Percentiles rank a stretch among this genome's conserved stretches.
Evolutionary conservation across 2,113 vertebrate genomes (phyloP).

Genomic region (Burhinus oedicnemus): DNA sequence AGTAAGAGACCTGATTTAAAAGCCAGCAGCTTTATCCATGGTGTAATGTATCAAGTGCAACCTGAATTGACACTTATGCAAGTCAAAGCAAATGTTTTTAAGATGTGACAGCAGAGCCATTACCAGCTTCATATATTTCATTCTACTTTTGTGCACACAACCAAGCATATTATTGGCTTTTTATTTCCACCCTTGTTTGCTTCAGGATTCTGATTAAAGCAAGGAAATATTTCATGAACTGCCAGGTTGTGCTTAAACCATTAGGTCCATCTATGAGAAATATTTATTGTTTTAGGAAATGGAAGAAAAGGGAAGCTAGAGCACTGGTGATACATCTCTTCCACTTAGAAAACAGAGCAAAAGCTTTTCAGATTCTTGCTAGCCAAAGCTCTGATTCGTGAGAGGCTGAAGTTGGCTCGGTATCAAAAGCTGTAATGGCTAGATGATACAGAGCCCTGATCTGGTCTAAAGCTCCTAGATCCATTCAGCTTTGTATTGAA

Average conservation of each 20-base stretch:
- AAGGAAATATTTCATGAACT: slow-evolving; percentile 58
- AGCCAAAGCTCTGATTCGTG: not conserved
- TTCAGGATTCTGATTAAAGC: slow-evolving; percentile 67
- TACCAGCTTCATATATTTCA: slow-evolving; percentile 70
- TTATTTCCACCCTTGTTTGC: slow-evolving; percentile 64
- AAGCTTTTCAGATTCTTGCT: not conserved
- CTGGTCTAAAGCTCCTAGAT: slow-evolving; percentile 18
- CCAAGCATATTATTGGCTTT: slow-evolving; percentile 65
- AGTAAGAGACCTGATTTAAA: slow-evolving; percentile 52
- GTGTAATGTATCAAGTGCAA: slow-evolving; percentile 51
- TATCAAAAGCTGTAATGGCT: slow-evolving; percentile 23
- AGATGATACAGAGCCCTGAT: slow-evolving; percentile 24
- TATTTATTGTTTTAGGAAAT: slow-evolving; percentile 66
- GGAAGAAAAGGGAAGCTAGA: slow-evolving; percentile 24
- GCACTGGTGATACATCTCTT: slow-evolving; percentile 33
- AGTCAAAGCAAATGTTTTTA: slow-evolving; percentile 71
- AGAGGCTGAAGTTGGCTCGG: slow-evolving; percentile 4
- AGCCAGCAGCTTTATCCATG: slow-evolving; percentile 35
- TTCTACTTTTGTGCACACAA: slow-evolving; percentile 60
- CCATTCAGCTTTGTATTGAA: not conserved
- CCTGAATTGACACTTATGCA: slow-evolving; percentile 67
- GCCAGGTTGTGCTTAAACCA: slow-evolving; percentile 56
- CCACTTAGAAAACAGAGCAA: slow-evolving; percentile 10
- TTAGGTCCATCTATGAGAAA: slow-evolving; percentile 47
- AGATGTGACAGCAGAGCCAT: slow-evolving; percentile 66